Evolutionary conservation across 2,113 vertebrate genomes (phyloP), one percentile per base, ranked within the genome.

Genomic region (Hemibagrus wyckioides): DNA sequence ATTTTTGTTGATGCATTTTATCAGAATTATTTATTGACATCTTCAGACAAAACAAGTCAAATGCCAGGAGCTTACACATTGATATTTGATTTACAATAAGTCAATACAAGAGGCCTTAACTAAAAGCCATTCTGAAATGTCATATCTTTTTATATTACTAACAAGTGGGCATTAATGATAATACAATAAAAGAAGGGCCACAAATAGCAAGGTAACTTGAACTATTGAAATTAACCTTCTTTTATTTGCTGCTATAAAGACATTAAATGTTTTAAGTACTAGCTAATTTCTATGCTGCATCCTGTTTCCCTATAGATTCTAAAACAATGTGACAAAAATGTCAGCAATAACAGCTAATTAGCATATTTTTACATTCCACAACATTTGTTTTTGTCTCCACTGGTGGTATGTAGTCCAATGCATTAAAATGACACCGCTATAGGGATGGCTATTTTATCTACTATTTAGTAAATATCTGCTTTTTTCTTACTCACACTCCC

Each of bases 31-130:
- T 79, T 77, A 79, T 67, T 69, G 83, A 73, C 85, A 65, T 83
- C 50, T 63, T 84, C 76, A 88, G 80, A 76, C 36, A 69, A 17
- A 11, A 67, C 30, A 13, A 88, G 63, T 86, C 50, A 86, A 75
- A 86, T 84, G 69, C 77, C 67, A 87, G 19, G 56, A 82, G 57
- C 85, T 87, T 85, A 90, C 59, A 71, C 44, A 61, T 61, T 86
- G 67, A 83, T 87, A 83, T 89, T 87, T 77, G 84, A 85, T 82
- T 89, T 89, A 76, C 79, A 85, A 67, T 89, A 57, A 87, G 73
- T 81, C 88, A 87, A 80, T 52, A 76, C 79, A 61, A 76, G 77
- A 41, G 67, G 17, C 57, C 56, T 65, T 85, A 65, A 13, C 39
- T 77, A 36, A 61, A 61, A 85, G 30, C 2, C 82, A 71, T 67